A percentile compares a stretch with the other conserved stretches of the same genome.
Evolutionary conservation across 2,888 invertebrate genomes (phyloP).

Genomic region (Acronicta leporina): DNA sequence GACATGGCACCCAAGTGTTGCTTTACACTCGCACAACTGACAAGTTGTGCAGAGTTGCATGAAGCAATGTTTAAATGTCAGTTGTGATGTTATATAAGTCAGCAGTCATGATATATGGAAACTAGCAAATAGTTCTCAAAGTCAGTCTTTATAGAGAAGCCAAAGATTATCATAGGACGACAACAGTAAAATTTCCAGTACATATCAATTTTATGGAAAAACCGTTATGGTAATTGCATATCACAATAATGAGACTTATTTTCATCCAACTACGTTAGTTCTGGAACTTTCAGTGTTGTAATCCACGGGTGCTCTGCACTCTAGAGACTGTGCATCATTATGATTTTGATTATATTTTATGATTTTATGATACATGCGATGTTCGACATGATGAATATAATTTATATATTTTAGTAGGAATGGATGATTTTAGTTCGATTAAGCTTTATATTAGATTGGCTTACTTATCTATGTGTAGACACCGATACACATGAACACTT

Average conservation of each 20-base stretch:
- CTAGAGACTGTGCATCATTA: conserved; percentile 7
- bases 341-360: conserved; percentile 1
- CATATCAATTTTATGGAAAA: too few relatives aligned
- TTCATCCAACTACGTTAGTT: background rate
- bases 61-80: conserved; percentile 10
- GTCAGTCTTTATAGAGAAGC: conserved; percentile 10
- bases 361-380: conserved; percentile 8
- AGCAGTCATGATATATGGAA: background rate
- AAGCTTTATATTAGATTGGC: background rate
- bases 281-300: conserved; percentile 7
- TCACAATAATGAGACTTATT: background rate
- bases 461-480: background rate
- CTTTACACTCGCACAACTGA: conserved; percentile 2
- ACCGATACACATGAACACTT: conserved; percentile 4
- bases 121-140: background rate
- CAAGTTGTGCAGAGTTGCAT: conserved; percentile 2
- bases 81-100: conserved; percentile 1
- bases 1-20: conserved; percentile 43
- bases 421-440: background rate
- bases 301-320: background rate
- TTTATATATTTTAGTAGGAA: background rate
- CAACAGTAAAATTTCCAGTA: conserved; percentile 8
- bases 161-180: conserved; percentile 2
- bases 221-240: background rate
- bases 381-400: background rate